These are phyloP conservation scores for Sebastolobus alascanus DNA, from an alignment of 2,797 vertebrate species.

Conservation along the genomic window DNA sequence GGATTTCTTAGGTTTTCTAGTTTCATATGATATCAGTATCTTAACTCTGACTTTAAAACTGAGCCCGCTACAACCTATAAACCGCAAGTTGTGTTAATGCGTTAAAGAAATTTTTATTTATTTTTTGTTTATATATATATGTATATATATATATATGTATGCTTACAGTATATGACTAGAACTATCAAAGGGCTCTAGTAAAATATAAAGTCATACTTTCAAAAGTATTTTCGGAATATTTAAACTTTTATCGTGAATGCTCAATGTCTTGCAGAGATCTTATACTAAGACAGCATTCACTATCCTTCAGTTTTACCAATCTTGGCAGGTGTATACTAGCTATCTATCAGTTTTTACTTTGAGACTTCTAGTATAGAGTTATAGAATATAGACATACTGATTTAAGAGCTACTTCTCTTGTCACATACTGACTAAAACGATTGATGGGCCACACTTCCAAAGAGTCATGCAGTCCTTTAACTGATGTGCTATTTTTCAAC, in stretches of 20 bases:
- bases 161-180: no score
- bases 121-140: no score
- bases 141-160: no score
- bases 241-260: neutral
- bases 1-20: no score
- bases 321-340: neutral
- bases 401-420: neutral
- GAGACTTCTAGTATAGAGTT: neutral
- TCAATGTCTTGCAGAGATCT: neutral
- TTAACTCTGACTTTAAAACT: no score
- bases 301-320: neutral
- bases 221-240: neutral
- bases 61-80: no score
- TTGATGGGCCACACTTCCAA: constrained; percentile 34
- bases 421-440: constrained; percentile 21
- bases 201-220: neutral
- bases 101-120: no score
- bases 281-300: neutral
- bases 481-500: constrained; percentile 27
- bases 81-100: no score
- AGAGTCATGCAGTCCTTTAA: constrained; percentile 45
- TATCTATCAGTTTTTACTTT: neutral
- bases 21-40: no score
- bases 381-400: neutral
- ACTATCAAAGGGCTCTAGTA: neutral